These are phyloP conservation scores for Drosophila mayaguana DNA, from an alignment of 2,888 invertebrate genomes.

Conservation along the genomic window DNA sequence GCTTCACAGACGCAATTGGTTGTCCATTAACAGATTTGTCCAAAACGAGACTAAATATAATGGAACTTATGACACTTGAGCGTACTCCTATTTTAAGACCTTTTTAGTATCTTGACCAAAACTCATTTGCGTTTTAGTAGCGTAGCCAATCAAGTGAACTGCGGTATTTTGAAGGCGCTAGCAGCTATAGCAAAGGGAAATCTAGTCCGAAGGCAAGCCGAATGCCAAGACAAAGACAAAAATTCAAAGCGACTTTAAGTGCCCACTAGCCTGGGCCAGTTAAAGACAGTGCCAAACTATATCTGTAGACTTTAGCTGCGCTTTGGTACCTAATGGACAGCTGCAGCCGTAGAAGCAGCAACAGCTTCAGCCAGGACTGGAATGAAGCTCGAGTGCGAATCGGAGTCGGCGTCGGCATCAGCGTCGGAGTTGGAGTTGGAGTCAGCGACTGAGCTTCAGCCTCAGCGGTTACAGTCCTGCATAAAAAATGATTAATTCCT, in stretches of 20 bases:
- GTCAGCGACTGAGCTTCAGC: constrained; percentile 23
- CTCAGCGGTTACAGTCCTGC: constrained; percentile 56
- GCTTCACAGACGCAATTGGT: neutral
- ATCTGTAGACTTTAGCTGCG: constrained; percentile 47
- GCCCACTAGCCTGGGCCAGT: constrained; percentile 48
- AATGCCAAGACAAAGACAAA: constrained; percentile 60
- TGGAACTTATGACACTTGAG: neutral
- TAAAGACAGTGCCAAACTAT: constrained; percentile 48
- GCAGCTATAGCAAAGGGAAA: constrained; percentile 36
- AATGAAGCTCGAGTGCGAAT: constrained; percentile 2
- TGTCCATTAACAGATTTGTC: neutral
- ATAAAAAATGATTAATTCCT: constrained; percentile 83
- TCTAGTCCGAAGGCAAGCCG: constrained; percentile 20
- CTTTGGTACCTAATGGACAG: constrained; percentile 71
- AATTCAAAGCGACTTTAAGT: constrained; percentile 73
- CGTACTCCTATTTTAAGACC: neutral
- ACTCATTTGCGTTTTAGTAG: constrained; percentile 21
- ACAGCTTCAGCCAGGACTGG: constrained; percentile 30
- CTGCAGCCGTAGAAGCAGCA: constrained; percentile 9
- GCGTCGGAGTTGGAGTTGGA: constrained; percentile 9
- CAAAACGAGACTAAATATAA: neutral
- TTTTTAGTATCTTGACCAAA: neutral
- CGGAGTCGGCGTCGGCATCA: constrained; percentile 6
- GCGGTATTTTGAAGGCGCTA: constrained; percentile 45
- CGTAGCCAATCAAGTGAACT: constrained; percentile 25